Base-by-base conservation (phyloP, 2,888 invertebrate species). In the Hirtodrosophila histrioides region DNA sequence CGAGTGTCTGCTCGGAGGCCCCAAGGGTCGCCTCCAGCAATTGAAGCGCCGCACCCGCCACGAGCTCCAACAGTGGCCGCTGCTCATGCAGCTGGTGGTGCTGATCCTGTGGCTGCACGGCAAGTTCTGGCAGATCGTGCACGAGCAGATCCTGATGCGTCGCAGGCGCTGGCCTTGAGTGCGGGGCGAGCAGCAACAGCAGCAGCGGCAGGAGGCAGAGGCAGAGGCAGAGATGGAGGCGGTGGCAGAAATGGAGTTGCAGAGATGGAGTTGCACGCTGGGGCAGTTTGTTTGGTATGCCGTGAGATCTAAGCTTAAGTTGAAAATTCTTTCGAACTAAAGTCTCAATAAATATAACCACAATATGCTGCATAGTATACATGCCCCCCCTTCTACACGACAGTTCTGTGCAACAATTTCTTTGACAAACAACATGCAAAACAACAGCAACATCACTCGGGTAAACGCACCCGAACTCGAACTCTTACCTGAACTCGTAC, bases 11-110 rank as follows among this genome's bases (percentile, higher is more conserved):
- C 57, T 63, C 9, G 65, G 64, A 1, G 65, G 70, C 12, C 39
- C 74, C 11, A 70, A 66, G 10, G 64, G 65, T 9, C 76, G 82
- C 4, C 54, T 78, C n/a, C 88, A 84, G 60, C 84, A 88, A 50
- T 65, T 91, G 61, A 89, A 85, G 65, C 84, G 87, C 17, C 85
- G 90, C 62, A 89, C 88, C 9, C 81, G 86, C 37, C 84, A 87
- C 74, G 90, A 90, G 55, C 78, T 90, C 10, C 79, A 88, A 40
- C 89, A 91, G 72, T 89, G 91, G 86, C 91, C 91, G 67, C 78
- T 90, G 73, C 88, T 91, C 46, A 87, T 90, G 78, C 89, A 91
- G 70, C 68, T 91, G 69, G 77, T 90, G 50, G 72, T 89, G 58
- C 69, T 91, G 48, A 53, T 90, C 58, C 75, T 91, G 43, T 91